Conservation (phyloP, 2,797 vertebrate genomes). For the Peromyscus attwateri region DNA sequence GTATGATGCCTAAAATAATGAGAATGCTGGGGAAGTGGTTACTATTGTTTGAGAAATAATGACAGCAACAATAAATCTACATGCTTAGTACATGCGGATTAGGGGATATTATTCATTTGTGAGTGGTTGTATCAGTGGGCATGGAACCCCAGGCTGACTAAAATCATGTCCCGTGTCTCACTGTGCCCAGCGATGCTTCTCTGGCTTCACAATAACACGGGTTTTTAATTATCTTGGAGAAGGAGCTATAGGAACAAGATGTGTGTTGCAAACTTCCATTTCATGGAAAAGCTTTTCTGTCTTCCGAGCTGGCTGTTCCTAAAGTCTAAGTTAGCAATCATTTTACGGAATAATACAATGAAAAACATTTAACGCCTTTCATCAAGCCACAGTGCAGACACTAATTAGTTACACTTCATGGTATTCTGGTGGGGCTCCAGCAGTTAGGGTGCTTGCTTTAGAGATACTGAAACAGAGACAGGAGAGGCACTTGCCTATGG, state of each 20-base stretch:
- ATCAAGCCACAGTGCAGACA: slow-evolving; percentile 26
- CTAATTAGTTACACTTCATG: slow-evolving; percentile 64
- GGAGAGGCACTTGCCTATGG: slow-evolving; percentile 41
- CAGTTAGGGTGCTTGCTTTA: slow-evolving; percentile 49
- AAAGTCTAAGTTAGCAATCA: slow-evolving; percentile 60
- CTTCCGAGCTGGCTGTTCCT: slow-evolving; percentile 14
- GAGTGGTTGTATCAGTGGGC: background rate
- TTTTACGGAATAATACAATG: slow-evolving; percentile 54
- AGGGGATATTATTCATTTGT: background rate
- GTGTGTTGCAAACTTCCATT: background rate
- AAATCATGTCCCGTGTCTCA: background rate
- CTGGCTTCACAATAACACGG: background rate
- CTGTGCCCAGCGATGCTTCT: background rate
- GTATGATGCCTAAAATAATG: background rate
- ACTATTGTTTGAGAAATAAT: background rate
- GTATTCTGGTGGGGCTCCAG: slow-evolving; percentile 32
- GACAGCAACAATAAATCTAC: background rate
- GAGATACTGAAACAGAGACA: slow-evolving; percentile 61
- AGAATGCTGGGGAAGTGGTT: background rate
- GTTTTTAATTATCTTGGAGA: background rate
- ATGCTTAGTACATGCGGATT: background rate
- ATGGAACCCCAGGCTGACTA: background rate
- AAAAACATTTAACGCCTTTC: slow-evolving; percentile 35
- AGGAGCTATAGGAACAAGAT: slow-evolving; percentile 1
- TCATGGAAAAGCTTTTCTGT: slow-evolving; percentile 52